Conservation (phyloP, 2,113 vertebrate genomes). For the Saimiri boliviensis region DNA sequence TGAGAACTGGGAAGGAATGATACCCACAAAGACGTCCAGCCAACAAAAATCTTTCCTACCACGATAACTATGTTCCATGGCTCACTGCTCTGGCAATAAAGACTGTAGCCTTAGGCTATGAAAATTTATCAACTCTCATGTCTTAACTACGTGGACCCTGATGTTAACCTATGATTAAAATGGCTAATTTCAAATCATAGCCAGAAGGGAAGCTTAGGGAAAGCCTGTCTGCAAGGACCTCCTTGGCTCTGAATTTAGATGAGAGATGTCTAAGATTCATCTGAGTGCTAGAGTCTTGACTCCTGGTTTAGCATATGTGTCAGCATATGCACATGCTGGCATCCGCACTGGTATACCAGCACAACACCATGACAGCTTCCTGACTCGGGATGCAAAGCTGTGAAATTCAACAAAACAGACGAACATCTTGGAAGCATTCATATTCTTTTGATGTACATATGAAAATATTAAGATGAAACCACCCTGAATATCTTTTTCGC, state of each 20-base stretch:
- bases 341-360: background rate
- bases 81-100: background rate
- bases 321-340: background rate
- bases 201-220: constrained; percentile 12
- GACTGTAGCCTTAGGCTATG: background rate
- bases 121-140: background rate
- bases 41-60: background rate
- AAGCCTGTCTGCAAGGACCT: background rate
- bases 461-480: constrained; percentile 44
- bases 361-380: constrained; percentile 15
- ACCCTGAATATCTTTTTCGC: constrained; percentile 25
- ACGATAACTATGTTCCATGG: background rate
- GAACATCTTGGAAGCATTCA: constrained; percentile 59
- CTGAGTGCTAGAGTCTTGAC: background rate
- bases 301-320: background rate
- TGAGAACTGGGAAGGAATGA: background rate
- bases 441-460: constrained; percentile 36
- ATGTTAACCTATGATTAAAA: constrained; percentile 15
- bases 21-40: background rate
- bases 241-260: background rate
- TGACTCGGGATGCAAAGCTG: constrained; percentile 38
- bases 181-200: background rate
- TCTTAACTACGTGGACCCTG: background rate
- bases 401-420: constrained; percentile 50
- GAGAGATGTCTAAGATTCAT: background rate